Base-by-base conservation (phyloP, 2,888 invertebrate genomes). In the Amphimallon solstitiale region DNA sequence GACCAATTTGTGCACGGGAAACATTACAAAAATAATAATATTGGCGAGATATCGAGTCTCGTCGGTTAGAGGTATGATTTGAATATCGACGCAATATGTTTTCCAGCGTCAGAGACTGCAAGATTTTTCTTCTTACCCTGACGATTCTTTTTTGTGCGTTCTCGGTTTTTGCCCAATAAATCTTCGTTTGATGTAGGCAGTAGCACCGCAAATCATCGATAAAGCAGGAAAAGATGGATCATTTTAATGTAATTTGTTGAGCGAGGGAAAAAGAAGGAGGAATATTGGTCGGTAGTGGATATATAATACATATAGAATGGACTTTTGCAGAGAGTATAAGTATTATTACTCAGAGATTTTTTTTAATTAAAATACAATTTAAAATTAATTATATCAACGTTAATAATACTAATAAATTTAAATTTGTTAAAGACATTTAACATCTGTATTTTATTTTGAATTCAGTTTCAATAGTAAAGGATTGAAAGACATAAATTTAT, bases 11-110 rank as follows among this genome's bases (percentile, higher is more conserved):
- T 43, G 12, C 56, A 21, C 40, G 9, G 40, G 29, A 56, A 56
- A 43, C 40, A 56, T 56, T 56, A 56, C 56, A 56, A 56, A 56
- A 56, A 23, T 56, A 56, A 43, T 56, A n/a, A 56, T 56, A 29
- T 9, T 5, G n/a, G n/a, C 52, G 40, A 2, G 23, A 23, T n/a
- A n/a, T 21, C 56, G 23, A 29, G 7, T 9, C 6, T 15, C 29
- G 7, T 2, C 40, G 10, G 23, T 56, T 56, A 40, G 21, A 35
- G 34, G 21, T 14, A 43, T 40, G 40, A 54, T 54, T 54, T 54
- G 54, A 54, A 54, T 54, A 54, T 54, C 38, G 40, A n/a, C 17
- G 54, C 23, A 54, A 54, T 38, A 38, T 54, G 23, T 40, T 54
- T 29, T 21, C 17, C 40, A 21, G 12, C 19, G 21, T 9, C 19